These are phyloP conservation scores for Phenganax stokvisi DNA, from an alignment of 92 coral and sea anemone species.

Conservation along the genomic window DNA sequence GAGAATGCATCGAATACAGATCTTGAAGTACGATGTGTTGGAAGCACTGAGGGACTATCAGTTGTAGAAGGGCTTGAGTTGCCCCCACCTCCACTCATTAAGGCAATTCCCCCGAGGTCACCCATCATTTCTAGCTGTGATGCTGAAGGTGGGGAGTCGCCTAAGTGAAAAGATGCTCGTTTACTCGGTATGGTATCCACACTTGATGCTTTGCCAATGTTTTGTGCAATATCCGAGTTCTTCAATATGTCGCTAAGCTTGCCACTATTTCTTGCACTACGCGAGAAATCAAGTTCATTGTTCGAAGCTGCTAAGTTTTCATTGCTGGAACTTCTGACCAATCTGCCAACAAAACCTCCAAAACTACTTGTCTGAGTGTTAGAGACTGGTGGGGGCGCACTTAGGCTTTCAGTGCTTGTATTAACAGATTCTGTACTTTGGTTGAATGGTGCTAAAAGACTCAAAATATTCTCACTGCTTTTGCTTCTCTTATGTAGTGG, in stretches of 20 bases:
- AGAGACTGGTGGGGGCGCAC: neutral
- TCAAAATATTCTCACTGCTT: constrained; percentile 77
- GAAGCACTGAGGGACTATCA: neutral
- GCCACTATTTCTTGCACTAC: constrained; percentile 76
- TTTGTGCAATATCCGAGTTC: constrained; percentile 52
- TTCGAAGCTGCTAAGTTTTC: constrained; percentile 64
- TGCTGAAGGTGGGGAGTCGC: constrained; percentile 89
- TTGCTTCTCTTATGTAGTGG: constrained; percentile 66
- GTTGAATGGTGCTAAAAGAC: constrained; percentile 41
- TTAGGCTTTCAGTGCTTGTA: neutral
- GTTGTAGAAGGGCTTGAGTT: constrained; percentile 10
- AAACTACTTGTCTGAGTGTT: constrained; percentile 23
- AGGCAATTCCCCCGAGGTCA: constrained; percentile 28
- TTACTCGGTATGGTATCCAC: constrained; percentile 52
- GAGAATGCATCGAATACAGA: constrained; percentile 30
- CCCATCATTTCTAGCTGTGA: constrained; percentile 63
- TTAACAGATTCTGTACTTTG: neutral
- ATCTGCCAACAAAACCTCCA: constrained; percentile 57
- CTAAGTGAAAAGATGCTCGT: constrained; percentile 54
- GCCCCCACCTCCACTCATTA: constrained; percentile 15
- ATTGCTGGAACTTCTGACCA: constrained; percentile 86
- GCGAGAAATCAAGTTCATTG: constrained; percentile 47
- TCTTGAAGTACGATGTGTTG: constrained; percentile 23
- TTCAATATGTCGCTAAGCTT: constrained; percentile 68
- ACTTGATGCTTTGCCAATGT: constrained; percentile 83